Conservation (phyloP, 1,140 invertebrate species). For the Drosophila seguyi region DNA sequence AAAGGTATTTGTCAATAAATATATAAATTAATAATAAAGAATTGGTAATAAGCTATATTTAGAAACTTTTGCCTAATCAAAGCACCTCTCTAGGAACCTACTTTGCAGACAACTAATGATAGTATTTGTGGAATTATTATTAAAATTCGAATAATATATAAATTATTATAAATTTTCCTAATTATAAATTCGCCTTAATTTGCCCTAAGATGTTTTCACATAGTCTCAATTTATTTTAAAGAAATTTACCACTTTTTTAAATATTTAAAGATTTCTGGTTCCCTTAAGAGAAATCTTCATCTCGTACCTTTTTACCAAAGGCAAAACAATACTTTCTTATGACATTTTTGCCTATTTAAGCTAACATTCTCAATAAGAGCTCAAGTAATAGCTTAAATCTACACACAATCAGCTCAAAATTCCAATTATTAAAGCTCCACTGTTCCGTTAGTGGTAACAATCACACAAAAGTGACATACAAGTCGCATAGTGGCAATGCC, state of each 20-base stretch:
- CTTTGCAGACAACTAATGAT: not conserved
- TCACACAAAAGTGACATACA: constrained; percentile 75
- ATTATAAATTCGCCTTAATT: no score
- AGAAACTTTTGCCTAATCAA: not conserved
- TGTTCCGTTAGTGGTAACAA: constrained; percentile 43
- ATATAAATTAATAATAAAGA: not conserved
- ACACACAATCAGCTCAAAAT: not conserved
- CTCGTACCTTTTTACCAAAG: not conserved
- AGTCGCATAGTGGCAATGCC: constrained; percentile 54
- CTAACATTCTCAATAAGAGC: not conserved
- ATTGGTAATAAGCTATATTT: not conserved
- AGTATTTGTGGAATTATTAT: not conserved
- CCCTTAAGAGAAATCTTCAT: not conserved
- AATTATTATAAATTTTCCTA: not conserved
- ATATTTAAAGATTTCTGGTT: not conserved
- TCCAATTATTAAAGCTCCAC: not conserved
- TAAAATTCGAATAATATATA: not conserved
- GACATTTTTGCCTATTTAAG: not conserved
- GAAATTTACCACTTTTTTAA: no score
- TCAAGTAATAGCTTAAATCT: not conserved
- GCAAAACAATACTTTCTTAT: not conserved
- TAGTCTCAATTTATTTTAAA: not conserved
- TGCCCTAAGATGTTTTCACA: no score
- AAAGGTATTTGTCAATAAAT: no score
- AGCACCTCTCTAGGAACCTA: not conserved